Percentiles rank a stretch among this genome's conserved stretches.
phyloP scores from a whole-genome alignment of 2,888 invertebrate species.

The Allacma fusca region DNA sequence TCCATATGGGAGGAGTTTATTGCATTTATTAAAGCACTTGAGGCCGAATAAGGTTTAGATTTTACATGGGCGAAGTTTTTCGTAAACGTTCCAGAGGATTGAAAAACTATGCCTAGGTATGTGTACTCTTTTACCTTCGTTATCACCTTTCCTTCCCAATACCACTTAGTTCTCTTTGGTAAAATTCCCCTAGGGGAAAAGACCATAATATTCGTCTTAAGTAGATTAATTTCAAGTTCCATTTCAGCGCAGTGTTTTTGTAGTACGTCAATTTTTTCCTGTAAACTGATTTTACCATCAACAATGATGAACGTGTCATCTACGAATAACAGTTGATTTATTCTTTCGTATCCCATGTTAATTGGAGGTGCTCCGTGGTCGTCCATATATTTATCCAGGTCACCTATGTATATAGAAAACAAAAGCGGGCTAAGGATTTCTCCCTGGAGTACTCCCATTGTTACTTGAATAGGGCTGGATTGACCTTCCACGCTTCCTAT shows the following conservation, averaged over 20 bases:
- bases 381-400: neutral
- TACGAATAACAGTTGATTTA: neutral
- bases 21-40: no score
- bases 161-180: no score
- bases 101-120: no score
- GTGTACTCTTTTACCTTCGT: no score
- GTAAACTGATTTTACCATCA: neutral
- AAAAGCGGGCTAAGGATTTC: neutral
- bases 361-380: neutral
- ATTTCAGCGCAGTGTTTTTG: slow-evolving; percentile 11
- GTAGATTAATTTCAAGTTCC: neutral
- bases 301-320: slow-evolving; percentile 19
- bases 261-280: neutral
- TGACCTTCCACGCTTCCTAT: neutral
- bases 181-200: neutral
- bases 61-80: no score
- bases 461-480: neutral
- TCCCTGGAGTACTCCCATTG: neutral
- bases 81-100: no score
- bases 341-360: neutral
- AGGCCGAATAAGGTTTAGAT: no score
- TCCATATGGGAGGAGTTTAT: no score
- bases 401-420: neutral
- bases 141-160: no score
- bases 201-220: slow-evolving; percentile 28